These are phyloP conservation scores for Euura lappo DNA, from an alignment of 1,140 invertebrate genomes.

Conservation along the genomic window DNA sequence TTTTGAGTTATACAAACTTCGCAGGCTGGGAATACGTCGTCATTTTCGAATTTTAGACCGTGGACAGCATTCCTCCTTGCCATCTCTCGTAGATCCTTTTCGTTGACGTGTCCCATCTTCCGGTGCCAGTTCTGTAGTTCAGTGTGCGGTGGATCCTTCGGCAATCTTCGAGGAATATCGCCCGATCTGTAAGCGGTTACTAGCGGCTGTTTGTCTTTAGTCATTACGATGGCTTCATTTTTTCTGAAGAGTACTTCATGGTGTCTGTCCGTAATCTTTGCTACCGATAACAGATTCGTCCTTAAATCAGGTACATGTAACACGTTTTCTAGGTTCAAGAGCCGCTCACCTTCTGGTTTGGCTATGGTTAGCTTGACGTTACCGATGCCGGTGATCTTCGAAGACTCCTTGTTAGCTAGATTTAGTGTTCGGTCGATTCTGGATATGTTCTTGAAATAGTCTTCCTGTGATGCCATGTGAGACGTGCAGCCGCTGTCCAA, in stretches of 20 bases:
- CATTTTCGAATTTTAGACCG: neutral
- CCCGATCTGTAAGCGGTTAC: neutral
- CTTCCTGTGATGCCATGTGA: conserved; percentile 10
- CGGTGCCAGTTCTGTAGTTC: neutral
- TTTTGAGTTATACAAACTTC: neutral
- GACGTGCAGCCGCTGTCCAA: conserved; percentile 16
- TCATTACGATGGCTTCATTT: conserved; percentile 8
- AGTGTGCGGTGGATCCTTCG: neutral
- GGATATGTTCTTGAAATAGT: neutral
- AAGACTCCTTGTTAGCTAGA: conserved; percentile 8
- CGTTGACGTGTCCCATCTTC: neutral
- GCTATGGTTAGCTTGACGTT: neutral
- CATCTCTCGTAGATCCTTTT: conserved; percentile 2
- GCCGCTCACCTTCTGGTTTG: no score
- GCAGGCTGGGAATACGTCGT: conserved; percentile 15
- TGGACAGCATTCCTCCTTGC: neutral
- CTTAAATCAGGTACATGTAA: conserved; percentile 18
- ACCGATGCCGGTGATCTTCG: conserved; percentile 14
- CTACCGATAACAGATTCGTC: conserved; percentile 17
- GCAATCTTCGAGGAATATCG: neutral
- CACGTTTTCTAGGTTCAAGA: conserved; percentile 14
- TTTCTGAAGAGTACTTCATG: conserved; percentile 13
- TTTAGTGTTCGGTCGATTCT: neutral
- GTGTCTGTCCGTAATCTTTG: conserved; percentile 1
- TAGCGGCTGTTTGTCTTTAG: conserved; percentile 10